Base-by-base conservation (phyloP, 2,888 invertebrate genomes). In the Ophonus ardosiacus region DNA sequence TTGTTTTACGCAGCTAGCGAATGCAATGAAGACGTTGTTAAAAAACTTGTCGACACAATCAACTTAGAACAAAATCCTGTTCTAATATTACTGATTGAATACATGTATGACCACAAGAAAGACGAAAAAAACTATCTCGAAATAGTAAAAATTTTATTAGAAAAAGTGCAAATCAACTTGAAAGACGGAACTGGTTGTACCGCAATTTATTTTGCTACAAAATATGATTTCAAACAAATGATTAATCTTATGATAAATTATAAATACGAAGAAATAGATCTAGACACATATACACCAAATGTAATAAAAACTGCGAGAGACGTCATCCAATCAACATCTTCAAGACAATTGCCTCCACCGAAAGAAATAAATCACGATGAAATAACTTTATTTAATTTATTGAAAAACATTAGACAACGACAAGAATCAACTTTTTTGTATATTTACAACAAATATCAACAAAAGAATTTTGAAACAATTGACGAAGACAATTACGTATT, bases 121-220 rank as follows among this genome's bases (percentile, higher is more conserved):
- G 7, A 61, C 0, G 80, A 80, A 63, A 63, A 63, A 59, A 38
- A 61, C 17, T 80, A 61, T 63, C 18, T 80, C 18, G 40, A 59
- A 61, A 61, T 63, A 8, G 40, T 63, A 1, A 61, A 61, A 18
- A 59, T 80, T 7, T 59, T 79, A 59, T 38, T 79, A 18, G n/a
- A 59, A 13, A 80, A 80, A 61, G n/a, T 80, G n/a, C 18, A 80
- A 8, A 40, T 80, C 15, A 80, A 80, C 40, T 7, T 61, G 17
- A 15, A 40, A 18, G 61, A 61, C 18, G 59, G 17, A 10, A 38
- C 31, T 15, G 80, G 63, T 10, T 38, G 18, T 63, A 59, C 79
- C 10, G 79, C 79, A 15, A 79, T 79, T 59, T 31, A 59, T 59
- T 57, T 79, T 18, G 61, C 80, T 5, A 3, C 80, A 7, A 59